Conservation (phyloP, 2,797 vertebrate species). For the Acipenser transmontanus region DNA sequence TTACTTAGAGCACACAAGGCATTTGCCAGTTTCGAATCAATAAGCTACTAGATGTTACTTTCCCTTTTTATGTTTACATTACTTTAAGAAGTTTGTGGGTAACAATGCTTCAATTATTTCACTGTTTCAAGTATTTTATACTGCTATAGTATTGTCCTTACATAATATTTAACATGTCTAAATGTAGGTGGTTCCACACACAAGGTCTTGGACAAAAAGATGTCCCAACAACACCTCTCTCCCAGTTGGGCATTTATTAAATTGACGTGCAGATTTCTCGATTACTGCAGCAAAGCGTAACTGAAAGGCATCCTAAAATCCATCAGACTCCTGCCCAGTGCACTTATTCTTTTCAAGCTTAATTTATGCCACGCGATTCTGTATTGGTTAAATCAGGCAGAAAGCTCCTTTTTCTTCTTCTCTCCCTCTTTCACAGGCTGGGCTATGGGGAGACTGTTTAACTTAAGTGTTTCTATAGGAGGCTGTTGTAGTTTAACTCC, state of each 20-base stretch:
- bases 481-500: conserved; percentile 89
- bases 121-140: no score
- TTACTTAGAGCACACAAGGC: no score
- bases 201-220: conserved; percentile 47
- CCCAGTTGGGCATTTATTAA: conserved; percentile 84
- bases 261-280: conserved; percentile 94
- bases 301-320: conserved; percentile 83
- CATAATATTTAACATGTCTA: no score
- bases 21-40: no score
- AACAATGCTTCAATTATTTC: no score
- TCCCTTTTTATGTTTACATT: no score
- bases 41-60: no score
- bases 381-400: conserved; percentile 85
- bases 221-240: conserved; percentile 43
- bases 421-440: conserved; percentile 59
- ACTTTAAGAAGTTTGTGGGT: no score
- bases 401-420: conserved; percentile 55
- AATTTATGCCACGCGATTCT: conserved; percentile 91
- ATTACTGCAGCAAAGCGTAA: conserved; percentile 90
- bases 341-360: conserved; percentile 77
- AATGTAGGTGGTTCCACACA: conserved; percentile 42
- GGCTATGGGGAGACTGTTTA: conserved; percentile 83
- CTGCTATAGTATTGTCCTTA: no score
- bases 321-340: conserved; percentile 74
- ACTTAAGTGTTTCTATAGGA: conserved; percentile 82